Percentiles rank a stretch among this genome's conserved stretches.
Conservation (phyloP, 2,113 vertebrate genomes). For the Grammomys dolichurus region DNA sequence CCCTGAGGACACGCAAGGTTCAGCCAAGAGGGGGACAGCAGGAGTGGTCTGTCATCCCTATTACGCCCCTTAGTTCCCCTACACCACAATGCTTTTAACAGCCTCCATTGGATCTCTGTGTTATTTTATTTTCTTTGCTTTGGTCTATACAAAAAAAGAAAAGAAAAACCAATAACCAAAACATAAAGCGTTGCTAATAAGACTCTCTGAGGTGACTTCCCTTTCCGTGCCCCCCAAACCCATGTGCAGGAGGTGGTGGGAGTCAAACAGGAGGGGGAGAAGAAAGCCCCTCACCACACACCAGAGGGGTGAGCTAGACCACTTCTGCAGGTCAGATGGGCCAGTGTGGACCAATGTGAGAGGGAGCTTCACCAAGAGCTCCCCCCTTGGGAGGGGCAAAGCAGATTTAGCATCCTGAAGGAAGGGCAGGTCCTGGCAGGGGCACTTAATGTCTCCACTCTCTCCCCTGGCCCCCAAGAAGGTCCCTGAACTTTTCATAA, state of each 20-base stretch:
- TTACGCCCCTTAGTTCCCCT: accelerated
- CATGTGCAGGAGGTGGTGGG: slow-evolving; percentile 67
- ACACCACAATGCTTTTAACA: background rate
- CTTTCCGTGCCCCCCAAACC: background rate
- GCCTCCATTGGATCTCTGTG: slow-evolving; percentile 59
- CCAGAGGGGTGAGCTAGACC: slow-evolving; percentile 86
- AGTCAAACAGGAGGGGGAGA: slow-evolving; percentile 66
- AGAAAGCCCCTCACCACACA: slow-evolving; percentile 86
- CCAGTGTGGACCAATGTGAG: background rate
- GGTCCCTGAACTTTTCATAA: slow-evolving; percentile 55
- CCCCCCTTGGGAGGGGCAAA: slow-evolving; percentile 53
- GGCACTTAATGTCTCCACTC: background rate
- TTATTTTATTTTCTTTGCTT: slow-evolving; percentile 89
- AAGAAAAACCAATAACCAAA: slow-evolving; percentile 81
- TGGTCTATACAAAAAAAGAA: slow-evolving; percentile 89
- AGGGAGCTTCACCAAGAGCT: slow-evolving; percentile 51
- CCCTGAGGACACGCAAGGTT: background rate
- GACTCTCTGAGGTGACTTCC: slow-evolving; percentile 79
- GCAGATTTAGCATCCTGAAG: background rate
- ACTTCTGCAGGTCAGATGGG: slow-evolving; percentile 79
- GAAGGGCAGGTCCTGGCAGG: background rate
- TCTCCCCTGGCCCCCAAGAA: background rate
- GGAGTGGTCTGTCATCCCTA: background rate
- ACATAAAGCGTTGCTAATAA: slow-evolving; percentile 87
- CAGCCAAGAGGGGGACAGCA: background rate